These are phyloP conservation scores for Frankliniella intonsa DNA, from an alignment of 2,888 invertebrate genomes.

Conservation along the genomic window DNA sequence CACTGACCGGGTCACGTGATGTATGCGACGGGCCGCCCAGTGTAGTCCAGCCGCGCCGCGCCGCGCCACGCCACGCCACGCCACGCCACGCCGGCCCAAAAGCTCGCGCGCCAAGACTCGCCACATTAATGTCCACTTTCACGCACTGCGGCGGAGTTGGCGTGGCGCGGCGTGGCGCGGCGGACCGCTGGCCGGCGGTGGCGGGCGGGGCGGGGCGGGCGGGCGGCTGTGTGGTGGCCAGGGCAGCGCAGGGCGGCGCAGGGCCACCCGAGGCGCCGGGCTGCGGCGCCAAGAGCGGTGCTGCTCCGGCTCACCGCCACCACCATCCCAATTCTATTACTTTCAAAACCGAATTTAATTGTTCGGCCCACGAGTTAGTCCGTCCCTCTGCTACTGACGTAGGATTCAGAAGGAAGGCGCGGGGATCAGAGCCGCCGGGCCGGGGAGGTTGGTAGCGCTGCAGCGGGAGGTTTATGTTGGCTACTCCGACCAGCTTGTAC, in stretches of 20 bases:
- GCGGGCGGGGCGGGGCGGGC: neutral
- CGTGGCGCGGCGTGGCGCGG: neutral
- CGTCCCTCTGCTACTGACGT: too few relatives aligned
- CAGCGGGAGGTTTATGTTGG: too few relatives aligned
- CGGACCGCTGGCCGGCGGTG: neutral
- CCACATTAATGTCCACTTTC: slow-evolving; percentile 22
- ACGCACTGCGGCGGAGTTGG: neutral
- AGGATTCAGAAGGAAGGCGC: too few relatives aligned
- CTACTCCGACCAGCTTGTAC: neutral
- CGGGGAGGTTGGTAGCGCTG: too few relatives aligned
- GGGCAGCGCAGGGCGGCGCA: neutral
- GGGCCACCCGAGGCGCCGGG: neutral
- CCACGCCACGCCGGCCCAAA: neutral
- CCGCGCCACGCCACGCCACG: too few relatives aligned
- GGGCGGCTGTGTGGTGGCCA: neutral
- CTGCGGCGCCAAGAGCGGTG: neutral
- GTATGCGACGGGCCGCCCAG: too few relatives aligned
- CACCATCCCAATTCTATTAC: too few relatives aligned
- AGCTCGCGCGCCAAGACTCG: neutral
- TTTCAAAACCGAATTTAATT: too few relatives aligned
- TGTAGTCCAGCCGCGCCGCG: too few relatives aligned
- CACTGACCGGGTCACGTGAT: too few relatives aligned
- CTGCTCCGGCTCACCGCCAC: neutral
- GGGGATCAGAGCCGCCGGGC: too few relatives aligned
- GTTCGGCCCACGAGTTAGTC: neutral